Percentiles rank a stretch among this genome's conserved stretches.
Evolutionary conservation across 2,888 invertebrate species (phyloP).

Genomic region (Tipula helvola): DNA sequence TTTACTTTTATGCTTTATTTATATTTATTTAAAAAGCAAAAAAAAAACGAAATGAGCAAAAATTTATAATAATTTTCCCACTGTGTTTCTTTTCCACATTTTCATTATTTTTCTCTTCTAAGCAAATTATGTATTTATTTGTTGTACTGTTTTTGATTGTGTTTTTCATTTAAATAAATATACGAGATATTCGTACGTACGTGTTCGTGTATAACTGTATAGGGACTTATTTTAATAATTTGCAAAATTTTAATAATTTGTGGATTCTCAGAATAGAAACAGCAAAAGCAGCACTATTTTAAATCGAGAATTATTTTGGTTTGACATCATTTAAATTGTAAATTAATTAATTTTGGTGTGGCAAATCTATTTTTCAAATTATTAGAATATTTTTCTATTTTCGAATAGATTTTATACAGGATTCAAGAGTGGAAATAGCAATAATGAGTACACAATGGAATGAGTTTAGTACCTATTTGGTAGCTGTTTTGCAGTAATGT

Average conservation of each 20-base stretch:
- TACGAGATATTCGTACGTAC: background rate
- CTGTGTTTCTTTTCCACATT: background rate
- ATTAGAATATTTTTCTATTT: too few species aligned
- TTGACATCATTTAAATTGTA: background rate
- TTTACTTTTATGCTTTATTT: background rate
- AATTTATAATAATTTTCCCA: background rate
- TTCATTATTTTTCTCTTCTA: background rate
- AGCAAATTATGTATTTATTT: background rate
- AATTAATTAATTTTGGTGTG: background rate
- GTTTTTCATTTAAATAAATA: background rate
- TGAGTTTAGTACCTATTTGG: background rate
- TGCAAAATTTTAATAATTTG: background rate
- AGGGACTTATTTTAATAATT: background rate
- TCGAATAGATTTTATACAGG: too few species aligned
- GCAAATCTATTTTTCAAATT: background rate
- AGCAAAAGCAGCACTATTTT: background rate
- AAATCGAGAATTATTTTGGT: background rate
- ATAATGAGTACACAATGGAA: background rate
- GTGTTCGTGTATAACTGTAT: background rate
- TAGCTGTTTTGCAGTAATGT: background rate
- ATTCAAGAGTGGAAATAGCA: too few species aligned
- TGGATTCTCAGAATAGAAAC: background rate
- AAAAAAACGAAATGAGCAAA: background rate
- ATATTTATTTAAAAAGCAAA: background rate
- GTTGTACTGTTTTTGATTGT: background rate